Evolutionary conservation across 2,113 vertebrate species (phyloP).

Genomic region (Oxyruncus cristatus): DNA sequence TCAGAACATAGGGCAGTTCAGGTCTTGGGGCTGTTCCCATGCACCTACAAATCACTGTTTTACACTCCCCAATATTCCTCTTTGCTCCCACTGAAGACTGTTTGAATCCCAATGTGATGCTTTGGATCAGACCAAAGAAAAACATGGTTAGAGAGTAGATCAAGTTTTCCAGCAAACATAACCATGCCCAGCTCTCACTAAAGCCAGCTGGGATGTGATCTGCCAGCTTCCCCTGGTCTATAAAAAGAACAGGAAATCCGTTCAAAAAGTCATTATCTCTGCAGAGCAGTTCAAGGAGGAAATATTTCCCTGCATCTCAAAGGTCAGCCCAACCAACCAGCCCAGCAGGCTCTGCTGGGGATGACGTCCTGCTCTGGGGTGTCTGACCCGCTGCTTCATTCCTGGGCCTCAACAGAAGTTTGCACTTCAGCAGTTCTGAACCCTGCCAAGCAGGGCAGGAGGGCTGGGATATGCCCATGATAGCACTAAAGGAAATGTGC

Average conservation of each 20-base stretch:
- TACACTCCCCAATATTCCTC: not conserved
- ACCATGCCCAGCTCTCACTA: not conserved
- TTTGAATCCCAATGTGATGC: not conserved
- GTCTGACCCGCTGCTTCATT: not conserved
- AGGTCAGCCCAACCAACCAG: not conserved
- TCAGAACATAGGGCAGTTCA: not conserved
- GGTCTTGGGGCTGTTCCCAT: not conserved
- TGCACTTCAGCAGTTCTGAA: not conserved
- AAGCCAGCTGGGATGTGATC: not conserved
- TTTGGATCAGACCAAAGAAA: not conserved
- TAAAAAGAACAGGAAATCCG: constrained; percentile 52
- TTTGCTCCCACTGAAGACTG: not conserved
- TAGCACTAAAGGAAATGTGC: not conserved
- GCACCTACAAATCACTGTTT: not conserved
- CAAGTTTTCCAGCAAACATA: not conserved
- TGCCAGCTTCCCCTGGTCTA: not conserved
- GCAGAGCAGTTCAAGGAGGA: not conserved
- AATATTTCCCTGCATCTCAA: not conserved
- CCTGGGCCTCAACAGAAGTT: not conserved
- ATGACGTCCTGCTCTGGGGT: not conserved
- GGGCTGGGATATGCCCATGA: not conserved
- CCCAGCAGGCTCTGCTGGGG: not conserved
- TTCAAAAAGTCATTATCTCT: constrained; percentile 1
- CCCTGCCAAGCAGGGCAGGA: not conserved
- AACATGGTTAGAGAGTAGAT: not conserved